Base-by-base conservation (phyloP, 2,888 invertebrate species). In the Agrenia bidenticulata region DNA sequence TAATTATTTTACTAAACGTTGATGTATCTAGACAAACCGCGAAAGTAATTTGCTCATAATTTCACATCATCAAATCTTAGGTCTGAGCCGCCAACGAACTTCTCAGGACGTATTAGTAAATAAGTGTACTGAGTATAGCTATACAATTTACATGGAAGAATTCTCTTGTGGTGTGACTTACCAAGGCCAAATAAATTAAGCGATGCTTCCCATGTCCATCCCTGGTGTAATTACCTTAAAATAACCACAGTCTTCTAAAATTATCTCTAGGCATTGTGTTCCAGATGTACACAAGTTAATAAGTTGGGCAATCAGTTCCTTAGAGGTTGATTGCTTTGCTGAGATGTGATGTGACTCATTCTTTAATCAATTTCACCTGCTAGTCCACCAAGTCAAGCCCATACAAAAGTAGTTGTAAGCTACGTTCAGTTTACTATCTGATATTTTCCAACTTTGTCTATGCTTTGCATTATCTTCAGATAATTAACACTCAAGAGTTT, bases 1-100 rank as follows among this genome's bases (percentile, higher is more conserved):
- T 67, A 70, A 70, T 70, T 70, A 70, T 70, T 70, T 70, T 64
- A 63, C 67, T 65, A 67, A 69, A 67, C 66, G 61, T 63, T 67
- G 50, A 69, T 64, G 62, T 64, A 64, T 57, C 62, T 66, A 67
- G 66, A 59, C 57, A 69, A 69, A 69, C 73, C 73, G 67, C 73
- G 66, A 56, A 55, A 66, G 73, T 70, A 72, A 72, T 73, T 73
- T 73, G 66, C 68, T 65, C 64, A 67, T 70, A 71, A 71, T 71
- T 71, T 68, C 65, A 59, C 67, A 64, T 65, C 70, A 63, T 64
- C 53, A 57, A 57, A 41, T 57, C 41, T 41, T 57, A 51, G n/a
- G 24, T 51, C 24, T 57, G 17, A 57, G 42, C 57, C 57, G 39
- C 57, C 42, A 41, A 57, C 57, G 57, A 57, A 21, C 41, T 27